Evolutionary conservation across 2,113 vertebrate species (phyloP), one percentile per base, ranked within the genome.

Genomic region (Tor tambroides): DNA sequence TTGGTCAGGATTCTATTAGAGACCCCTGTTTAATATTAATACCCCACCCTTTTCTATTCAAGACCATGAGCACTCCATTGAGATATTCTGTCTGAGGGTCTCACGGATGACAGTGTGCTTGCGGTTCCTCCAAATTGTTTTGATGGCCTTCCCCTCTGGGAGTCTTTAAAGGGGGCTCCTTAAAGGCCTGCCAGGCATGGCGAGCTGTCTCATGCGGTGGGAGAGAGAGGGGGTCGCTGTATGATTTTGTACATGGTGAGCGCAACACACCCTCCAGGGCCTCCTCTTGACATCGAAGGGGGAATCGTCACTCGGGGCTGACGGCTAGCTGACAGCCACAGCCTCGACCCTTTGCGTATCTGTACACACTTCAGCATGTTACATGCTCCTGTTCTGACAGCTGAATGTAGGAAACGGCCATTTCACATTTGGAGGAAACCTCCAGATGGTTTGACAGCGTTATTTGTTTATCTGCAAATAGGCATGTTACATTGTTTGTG

Each of bases 1-100:
- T 88, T 88, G 88, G 80, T 79, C 80, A 74, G 84, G 86, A 86
- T 91, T 88, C 87, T 86, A 90, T 88, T 89, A 91, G 80, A 87
- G 82, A 83, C 85, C 86, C 79, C 91, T 88, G 72, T 90, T 92
- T 91, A 91, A 92, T 92, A 91, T 92, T 89, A 87, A 92, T 91
- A 80, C 61, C 83, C 86, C 88, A 38, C 63, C 54, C 74, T 43
- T 65, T 59, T 79, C 87, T 85, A 85, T 89, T 89, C 88, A 90
- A 80, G 65, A 83, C 72, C 59, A 75, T 49, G 87, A 87, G 79
- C 26, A 78, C 75, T 87, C 87, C 91, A 89, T 91, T 89, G 91
- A 90, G 91, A 91, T 86, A 83, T 91, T 87, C 85, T 26, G 87
- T 89, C 86, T 89, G 87, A 89, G 81, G 88, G 90, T 81, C 86